Conservation (phyloP, 2,888 invertebrate genomes). For the Drosophila vallismaia region DNA sequence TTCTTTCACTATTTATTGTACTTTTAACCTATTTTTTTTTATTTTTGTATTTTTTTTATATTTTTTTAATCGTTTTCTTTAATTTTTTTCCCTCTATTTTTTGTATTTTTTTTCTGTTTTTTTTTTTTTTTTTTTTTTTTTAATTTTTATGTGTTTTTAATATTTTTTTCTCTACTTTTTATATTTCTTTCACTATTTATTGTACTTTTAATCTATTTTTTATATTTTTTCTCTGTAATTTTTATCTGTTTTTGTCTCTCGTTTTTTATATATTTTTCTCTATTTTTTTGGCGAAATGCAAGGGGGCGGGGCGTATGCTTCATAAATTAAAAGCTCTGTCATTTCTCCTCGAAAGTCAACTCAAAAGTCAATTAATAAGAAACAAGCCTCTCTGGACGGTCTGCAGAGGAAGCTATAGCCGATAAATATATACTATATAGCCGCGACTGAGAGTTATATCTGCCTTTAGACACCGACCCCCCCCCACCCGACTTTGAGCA, state of each 20-base stretch:
- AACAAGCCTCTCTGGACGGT: constrained; percentile 39
- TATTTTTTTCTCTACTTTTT: too few relatives aligned
- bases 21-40: too few relatives aligned
- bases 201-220: too few relatives aligned
- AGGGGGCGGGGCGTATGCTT: constrained; percentile 76
- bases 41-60: too few relatives aligned
- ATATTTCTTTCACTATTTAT: too few relatives aligned
- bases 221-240: background rate
- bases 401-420: constrained; percentile 20
- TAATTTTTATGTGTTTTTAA: too few relatives aligned
- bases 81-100: too few relatives aligned
- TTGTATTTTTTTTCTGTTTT: too few relatives aligned
- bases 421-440: background rate
- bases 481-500: constrained; percentile 51
- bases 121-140: too few relatives aligned
- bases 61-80: too few relatives aligned
- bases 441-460: constrained; percentile 9
- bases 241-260: background rate
- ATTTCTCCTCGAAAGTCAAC: constrained; percentile 73
- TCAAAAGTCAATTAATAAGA: constrained; percentile 80
- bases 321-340: constrained; percentile 73
- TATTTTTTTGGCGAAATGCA: constrained; percentile 39
- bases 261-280: too few relatives aligned
- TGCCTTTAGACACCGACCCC: background rate
- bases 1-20: too few relatives aligned